phyloP scores from a whole-genome alignment of 2,888 invertebrate genomes.

The Lasioglossum calceatum region DNA sequence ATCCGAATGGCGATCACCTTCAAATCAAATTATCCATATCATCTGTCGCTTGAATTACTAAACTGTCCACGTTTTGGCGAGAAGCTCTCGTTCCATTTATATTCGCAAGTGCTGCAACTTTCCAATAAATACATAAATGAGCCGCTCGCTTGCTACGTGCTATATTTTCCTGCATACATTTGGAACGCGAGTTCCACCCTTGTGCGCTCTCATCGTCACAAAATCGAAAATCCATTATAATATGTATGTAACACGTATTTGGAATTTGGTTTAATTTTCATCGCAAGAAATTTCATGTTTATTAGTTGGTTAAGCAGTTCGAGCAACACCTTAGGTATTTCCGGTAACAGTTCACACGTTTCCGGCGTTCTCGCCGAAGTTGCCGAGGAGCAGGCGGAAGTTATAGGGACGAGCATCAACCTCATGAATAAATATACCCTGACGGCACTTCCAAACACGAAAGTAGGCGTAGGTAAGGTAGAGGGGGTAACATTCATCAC shows the following conservation, averaged over 20 bases:
- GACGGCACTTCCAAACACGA: conserved; percentile 8
- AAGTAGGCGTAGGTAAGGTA: neutral
- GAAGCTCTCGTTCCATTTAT: neutral
- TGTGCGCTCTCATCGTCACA: neutral
- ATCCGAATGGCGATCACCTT: neutral
- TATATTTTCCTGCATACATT: neutral
- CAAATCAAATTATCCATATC: neutral
- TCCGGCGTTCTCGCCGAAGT: conserved; percentile 1
- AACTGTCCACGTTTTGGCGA: neutral
- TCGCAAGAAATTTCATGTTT: neutral
- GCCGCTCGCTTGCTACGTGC: neutral
- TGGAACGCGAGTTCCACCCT: neutral
- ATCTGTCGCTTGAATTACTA: neutral
- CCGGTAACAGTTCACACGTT: conserved; percentile 3
- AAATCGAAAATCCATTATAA: neutral
- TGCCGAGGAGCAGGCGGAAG: conserved; percentile 34
- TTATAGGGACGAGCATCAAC: conserved; percentile 47
- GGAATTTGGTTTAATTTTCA: neutral
- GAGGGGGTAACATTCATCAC: conserved; percentile 36
- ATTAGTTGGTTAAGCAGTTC: neutral
- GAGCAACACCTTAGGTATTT: neutral
- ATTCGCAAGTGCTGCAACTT: neutral
- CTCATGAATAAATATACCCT: conserved; percentile 68
- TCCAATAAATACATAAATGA: neutral
- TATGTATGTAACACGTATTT: neutral